Percentiles rank a stretch among this genome's conserved stretches.
phyloP scores from a whole-genome alignment of 2,888 invertebrate genomes.

The Diplolepis rosae region DNA sequence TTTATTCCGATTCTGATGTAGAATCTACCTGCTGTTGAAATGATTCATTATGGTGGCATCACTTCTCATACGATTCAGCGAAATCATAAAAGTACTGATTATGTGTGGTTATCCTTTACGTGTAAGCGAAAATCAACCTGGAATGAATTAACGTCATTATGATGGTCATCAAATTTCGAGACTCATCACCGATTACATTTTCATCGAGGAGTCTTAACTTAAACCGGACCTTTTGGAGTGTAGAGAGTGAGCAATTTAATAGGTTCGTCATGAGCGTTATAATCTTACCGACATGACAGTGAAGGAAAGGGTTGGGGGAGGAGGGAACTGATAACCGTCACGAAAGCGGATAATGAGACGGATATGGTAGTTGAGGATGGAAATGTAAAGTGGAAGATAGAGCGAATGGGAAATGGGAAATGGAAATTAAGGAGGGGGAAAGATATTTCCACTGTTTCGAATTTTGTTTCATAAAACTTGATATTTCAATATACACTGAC shows the following conservation, averaged over 20 bases:
- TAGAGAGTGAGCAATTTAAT: not conserved
- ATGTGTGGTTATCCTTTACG: no score
- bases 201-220: not conserved
- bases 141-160: not conserved
- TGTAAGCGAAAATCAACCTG: no score
- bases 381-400: conserved; percentile 16
- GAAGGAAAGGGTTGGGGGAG: conserved; percentile 15
- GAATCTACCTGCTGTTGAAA: no score
- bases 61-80: no score
- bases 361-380: conserved; percentile 27
- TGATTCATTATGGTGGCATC: no score
- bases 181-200: not conserved
- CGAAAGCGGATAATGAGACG: conserved; percentile 28
- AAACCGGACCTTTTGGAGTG: not conserved
- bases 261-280: conserved; percentile 23
- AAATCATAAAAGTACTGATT: no score
- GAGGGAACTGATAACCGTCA: conserved; percentile 25
- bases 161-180: not conserved
- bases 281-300: conserved; percentile 24
- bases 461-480: not conserved
- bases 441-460: not conserved
- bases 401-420: conserved; percentile 25
- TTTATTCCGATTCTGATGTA: no score
- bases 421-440: conserved; percentile 3
- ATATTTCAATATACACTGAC: no score